These are phyloP conservation scores for Anolis apletophallus DNA, from an alignment of 2,797 vertebrate species.

Conservation along the genomic window DNA sequence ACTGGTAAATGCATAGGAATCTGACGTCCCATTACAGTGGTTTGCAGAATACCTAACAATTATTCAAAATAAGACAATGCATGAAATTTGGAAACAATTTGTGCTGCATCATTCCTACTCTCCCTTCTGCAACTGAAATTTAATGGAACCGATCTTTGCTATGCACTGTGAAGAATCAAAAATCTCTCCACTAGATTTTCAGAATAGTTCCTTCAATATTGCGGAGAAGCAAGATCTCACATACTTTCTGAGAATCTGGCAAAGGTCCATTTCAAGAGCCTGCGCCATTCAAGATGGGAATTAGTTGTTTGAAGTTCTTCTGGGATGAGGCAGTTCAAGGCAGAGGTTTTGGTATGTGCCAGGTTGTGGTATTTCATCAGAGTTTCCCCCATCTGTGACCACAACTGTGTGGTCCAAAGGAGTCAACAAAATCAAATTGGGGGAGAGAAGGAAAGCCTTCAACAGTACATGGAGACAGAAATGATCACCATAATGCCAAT, in stretches of 20 bases:
- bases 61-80: conserved; percentile 16
- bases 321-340: background rate
- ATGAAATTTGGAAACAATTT: conserved; percentile 1
- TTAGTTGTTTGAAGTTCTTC: conserved; percentile 2
- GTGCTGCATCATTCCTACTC: background rate
- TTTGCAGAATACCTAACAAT: background rate
- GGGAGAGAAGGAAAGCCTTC: background rate
- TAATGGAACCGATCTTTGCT: background rate
- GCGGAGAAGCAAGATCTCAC: background rate
- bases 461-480: background rate
- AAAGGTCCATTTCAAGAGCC: background rate
- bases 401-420: conserved; percentile 27
- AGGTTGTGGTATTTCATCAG: conserved; percentile 17
- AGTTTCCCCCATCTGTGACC: background rate
- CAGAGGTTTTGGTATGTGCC: conserved; percentile 9
- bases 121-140: background rate
- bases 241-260: conserved; percentile 10
- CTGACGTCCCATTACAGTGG: conserved; percentile 1
- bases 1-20: background rate
- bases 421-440: background rate
- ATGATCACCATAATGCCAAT: background rate
- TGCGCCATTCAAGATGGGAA: background rate
- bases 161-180: conserved; percentile 35
- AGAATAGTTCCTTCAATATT: conserved; percentile 4
- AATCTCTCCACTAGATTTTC: conserved; percentile 5